These are phyloP conservation scores for Amyelois transitella DNA, from an alignment of 1,140 invertebrate species.

Conservation along the genomic window DNA sequence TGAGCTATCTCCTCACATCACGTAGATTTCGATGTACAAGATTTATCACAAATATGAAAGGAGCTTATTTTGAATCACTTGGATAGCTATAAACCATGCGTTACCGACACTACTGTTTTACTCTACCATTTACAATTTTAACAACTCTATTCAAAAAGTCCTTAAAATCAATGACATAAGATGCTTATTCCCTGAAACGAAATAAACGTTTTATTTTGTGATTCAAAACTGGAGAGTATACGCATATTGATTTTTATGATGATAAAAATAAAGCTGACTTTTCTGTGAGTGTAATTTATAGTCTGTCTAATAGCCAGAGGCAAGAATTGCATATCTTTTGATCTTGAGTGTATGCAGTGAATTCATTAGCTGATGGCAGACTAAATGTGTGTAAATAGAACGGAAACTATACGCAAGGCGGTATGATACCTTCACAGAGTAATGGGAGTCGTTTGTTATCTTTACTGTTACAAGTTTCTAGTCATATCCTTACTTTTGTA, in stretches of 20 bases:
- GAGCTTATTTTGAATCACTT: slow-evolving; percentile 46
- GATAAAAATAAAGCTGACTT: neutral
- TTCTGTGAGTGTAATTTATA: slow-evolving; percentile 3
- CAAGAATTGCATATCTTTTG: slow-evolving; percentile 60
- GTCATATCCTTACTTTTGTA: neutral
- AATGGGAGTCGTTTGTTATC: neutral
- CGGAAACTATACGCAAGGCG: slow-evolving; percentile 58
- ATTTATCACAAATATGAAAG: slow-evolving; percentile 18
- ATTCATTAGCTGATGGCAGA: slow-evolving; percentile 48
- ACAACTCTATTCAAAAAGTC: neutral
- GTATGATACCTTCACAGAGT: slow-evolving; percentile 31
- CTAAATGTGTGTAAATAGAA: slow-evolving; percentile 65
- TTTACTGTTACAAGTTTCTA: neutral
- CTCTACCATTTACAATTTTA: neutral
- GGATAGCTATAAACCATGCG: slow-evolving; percentile 42
- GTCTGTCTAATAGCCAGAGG: slow-evolving; percentile 17
- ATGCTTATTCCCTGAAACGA: neutral
- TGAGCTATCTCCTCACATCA: neutral
- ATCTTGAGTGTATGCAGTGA: slow-evolving; percentile 57
- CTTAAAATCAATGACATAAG: neutral
- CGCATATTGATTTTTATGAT: neutral
- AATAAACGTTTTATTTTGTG: neutral
- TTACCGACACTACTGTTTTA: slow-evolving; percentile 36
- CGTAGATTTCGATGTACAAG: slow-evolving; percentile 8
- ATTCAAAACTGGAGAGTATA: neutral